A percentile compares a stretch with the other conserved stretches of the same genome.
These are phyloP conservation scores for Pterocles gutturalis DNA, from an alignment of 2,113 vertebrate species.

Conservation along the genomic window DNA sequence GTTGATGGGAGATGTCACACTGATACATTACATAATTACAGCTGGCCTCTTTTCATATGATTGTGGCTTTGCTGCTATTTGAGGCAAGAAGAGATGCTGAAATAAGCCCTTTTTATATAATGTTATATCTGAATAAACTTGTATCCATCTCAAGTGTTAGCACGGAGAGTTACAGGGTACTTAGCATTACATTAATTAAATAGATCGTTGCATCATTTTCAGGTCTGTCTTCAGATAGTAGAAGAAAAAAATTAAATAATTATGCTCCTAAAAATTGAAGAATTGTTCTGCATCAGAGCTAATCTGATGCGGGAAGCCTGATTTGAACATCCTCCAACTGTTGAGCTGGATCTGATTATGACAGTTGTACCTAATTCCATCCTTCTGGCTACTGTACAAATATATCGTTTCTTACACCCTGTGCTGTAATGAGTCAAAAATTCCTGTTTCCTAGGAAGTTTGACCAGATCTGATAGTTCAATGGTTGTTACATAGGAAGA, in stretches of 20 bases:
- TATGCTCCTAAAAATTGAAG: background rate
- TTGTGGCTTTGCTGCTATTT: background rate
- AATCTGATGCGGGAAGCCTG: background rate
- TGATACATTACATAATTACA: background rate
- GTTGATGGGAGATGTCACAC: constrained; percentile 23
- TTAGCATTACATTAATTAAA: background rate
- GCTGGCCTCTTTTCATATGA: background rate
- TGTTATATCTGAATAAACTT: background rate
- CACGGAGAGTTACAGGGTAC: background rate
- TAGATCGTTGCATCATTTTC: background rate
- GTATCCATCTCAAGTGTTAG: background rate
- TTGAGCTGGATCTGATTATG: background rate
- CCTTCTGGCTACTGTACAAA: background rate
- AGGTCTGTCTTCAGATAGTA: background rate
- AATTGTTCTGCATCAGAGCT: background rate
- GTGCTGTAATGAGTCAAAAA: background rate
- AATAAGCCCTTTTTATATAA: background rate
- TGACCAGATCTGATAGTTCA: background rate
- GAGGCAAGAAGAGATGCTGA: background rate
- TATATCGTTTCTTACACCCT: background rate
- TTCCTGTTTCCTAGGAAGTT: background rate
- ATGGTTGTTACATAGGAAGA: background rate
- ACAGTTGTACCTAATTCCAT: background rate
- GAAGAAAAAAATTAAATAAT: background rate
- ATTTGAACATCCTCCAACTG: background rate